Evolutionary conservation across 2,797 vertebrate species (phyloP), one percentile per base, ranked within the genome.

Genomic region (Manis crassicaudata): DNA sequence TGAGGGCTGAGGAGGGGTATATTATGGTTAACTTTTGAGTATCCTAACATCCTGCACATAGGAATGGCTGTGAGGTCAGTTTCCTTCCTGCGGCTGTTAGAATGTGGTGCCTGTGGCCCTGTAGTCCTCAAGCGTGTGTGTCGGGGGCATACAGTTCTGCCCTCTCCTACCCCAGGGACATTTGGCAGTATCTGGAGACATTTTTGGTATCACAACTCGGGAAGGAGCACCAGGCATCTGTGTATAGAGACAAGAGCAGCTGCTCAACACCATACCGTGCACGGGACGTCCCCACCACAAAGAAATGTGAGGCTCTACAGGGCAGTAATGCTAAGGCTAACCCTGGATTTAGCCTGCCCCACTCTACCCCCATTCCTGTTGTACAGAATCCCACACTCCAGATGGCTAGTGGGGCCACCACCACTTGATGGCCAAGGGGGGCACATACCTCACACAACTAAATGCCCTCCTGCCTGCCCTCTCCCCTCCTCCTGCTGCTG

Each of bases 11-110:
- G 35, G 21, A 73, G 54, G 25, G 67, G 12, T 43, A 72, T 4
- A 52, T 87, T 68, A 70, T 40, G 90, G 56, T 73, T 56, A 85
- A 46, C 29, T 88, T 85, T 79, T 62, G n/a, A 46, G 29, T 94
- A 37, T 54, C 52, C 18, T 87, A 70, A 54, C 88, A 70, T 76
- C 37, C n/a, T 88, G 52, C 63, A 25, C 13, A 67, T 79, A 5
- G 29, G 63, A 91, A 85, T 91, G 11, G 11, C 58, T 67, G 9
- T 68, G 79, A 81, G 63, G 29, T 65, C 40, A 67, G 20, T 72
- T 92, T 94, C 54, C 56, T 96, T 94, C 65, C 85, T 82, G 25
- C 58, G 54, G 27, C 62, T 93, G n/a, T 94, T 85, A 62, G 81
- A 80, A 76, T 23, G 73, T 43, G 62, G 77, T 89, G 35, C 29